Base-by-base conservation (phyloP, 2,888 invertebrate species). In the Ommatoiulus sabulosus region DNA sequence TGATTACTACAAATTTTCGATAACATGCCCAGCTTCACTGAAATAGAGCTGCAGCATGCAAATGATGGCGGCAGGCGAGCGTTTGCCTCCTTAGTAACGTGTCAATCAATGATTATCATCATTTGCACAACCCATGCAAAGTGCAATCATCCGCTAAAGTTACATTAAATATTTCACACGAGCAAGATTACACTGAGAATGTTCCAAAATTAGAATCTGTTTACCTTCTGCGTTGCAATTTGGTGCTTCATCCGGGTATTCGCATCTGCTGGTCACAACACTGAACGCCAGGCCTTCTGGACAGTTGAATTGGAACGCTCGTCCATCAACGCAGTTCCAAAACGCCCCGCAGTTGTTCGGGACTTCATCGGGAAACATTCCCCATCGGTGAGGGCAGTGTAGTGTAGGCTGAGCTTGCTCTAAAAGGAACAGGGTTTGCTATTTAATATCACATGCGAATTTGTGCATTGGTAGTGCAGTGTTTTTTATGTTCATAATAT, bases 201-300 rank as follows among this genome's bases (percentile, higher is more conserved):
- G 84, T 5, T 35, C 84, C 15, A 84, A 24, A 17, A 17, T n/a
- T 80, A 80, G n/a, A n/a, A 35, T 7, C 15, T 63, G 91, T 88
- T 90, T 92, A 96, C 96, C 95, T 94, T 96, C 97, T 87, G 96
- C 95, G 92, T 97, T 95, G 91, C 97, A 97, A 89, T 95, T 95
- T 4, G 94, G 92, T 0, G 97, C 97, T 92, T 96, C 95, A 93
- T 97, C 97, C 4, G 97, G 96, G 97, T 97, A 97, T 90, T 97
- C 97, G 92, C 97, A 97, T 88, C 95, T 94, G 92, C 96, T 96
- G 12, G 94, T 94, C 15, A 94, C 94, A 1, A 95, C 93, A 92
- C 95, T 96, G 93, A 95, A 97, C 10, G 97, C 97, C 88, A 97
- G 93, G 43, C 97, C 97, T 91, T 96, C 97, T 0, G 97, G 97